Evolutionary conservation across 2,888 invertebrate species (phyloP).

Genomic region (Serripes groenlandicus): DNA sequence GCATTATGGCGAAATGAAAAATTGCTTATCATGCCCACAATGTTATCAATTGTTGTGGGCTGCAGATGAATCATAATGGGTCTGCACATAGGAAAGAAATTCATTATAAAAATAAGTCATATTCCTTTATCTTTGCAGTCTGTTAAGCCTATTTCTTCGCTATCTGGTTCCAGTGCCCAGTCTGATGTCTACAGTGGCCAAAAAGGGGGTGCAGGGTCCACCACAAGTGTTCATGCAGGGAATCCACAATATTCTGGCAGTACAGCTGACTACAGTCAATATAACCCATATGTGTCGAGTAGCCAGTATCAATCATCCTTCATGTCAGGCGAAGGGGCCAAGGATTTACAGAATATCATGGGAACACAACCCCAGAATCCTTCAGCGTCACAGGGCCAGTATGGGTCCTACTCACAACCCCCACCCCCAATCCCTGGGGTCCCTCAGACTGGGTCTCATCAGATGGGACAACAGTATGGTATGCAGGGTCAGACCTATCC

Average conservation of each 20-base stretch:
- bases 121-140: not conserved
- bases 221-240: not conserved
- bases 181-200: constrained; percentile 1
- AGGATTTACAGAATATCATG: constrained; percentile 83
- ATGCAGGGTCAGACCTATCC: constrained; percentile 57
- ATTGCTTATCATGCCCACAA: no score
- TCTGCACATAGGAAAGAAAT: no score
- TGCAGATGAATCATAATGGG: no score
- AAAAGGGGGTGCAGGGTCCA: not conserved
- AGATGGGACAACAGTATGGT: constrained; percentile 54
- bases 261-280: constrained; percentile 60
- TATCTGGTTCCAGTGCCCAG: not conserved
- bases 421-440: constrained; percentile 52
- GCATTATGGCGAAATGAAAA: no score
- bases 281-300: constrained; percentile 83
- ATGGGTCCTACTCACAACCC: constrained; percentile 56
- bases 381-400: constrained; percentile 38
- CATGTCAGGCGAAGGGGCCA: constrained; percentile 84
- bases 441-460: constrained; percentile 39
- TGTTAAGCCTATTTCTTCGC: not conserved
- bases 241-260: constrained; percentile 33
- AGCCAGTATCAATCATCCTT: constrained; percentile 84
- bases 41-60: no score
- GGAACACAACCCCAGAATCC: constrained; percentile 69
- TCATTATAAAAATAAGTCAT: no score